Base-by-base conservation (phyloP, 1,140 invertebrate species). In the Oryzaephilus surinamensis region DNA sequence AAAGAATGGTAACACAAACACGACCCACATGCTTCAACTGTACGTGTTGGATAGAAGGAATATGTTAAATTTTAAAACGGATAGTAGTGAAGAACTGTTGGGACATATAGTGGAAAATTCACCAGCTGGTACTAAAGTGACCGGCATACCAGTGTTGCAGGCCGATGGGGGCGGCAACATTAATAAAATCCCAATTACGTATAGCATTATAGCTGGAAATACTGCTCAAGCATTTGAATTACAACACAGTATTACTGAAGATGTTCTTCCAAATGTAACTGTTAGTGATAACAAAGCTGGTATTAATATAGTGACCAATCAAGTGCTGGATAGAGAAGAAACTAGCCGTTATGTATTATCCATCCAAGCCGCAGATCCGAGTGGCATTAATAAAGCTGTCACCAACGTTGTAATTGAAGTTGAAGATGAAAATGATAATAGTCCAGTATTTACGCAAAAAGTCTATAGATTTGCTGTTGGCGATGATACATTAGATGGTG, bases 341-440 rank as follows among this genome's bases (percentile, higher is more conserved):
- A 75, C 74, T 28, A 61, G 70, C n/a, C 58, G 64, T 0, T 89
- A 90, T 53, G 69, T 73, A 27, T 58, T 91, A 16, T 72, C 77
- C 0, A 65, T 91, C 31, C 76, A 84, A 50, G 88, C 85, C 0
- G 74, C 73, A 5, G 84, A 89, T 57, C 65, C 72, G 6, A 73
- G 76, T 38, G 80, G 76, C 6, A 67, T 83, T 5, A 84, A 84
- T 55, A 81, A 75, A 42, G 78, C 83, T 0, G 70, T 74, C 10
- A 77, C 83, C 1, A 77, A 73, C 24, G 71, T 95, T 2, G 66
- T 71, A 12, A 72, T 96, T 2, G 66, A 71, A 3, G 72, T 97
- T 0, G 57, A 77, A 1, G 89, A 96, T 55, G 80, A 83, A 48
- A 96, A 97, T 59, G 92, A 96, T 62, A 92, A 96, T 58, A 74